Conservation (phyloP, 2,888 invertebrate species). For the Tetropium fuscum region DNA sequence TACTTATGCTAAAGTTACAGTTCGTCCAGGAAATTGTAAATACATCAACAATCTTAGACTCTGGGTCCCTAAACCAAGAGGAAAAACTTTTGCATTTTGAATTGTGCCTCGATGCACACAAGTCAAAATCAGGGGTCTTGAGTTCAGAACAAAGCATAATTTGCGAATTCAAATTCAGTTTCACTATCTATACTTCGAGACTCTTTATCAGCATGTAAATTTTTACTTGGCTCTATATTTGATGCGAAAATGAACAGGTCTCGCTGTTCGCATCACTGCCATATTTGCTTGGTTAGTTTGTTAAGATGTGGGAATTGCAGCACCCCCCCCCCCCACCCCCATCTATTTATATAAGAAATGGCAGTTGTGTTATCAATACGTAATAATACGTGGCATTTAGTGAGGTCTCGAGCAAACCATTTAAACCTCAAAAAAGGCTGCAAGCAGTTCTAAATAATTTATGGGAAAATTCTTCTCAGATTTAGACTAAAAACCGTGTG, state of each 20-base stretch:
- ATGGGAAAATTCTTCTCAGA: not conserved
- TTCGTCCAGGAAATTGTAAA: too few relatives aligned
- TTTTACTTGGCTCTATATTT: too few relatives aligned
- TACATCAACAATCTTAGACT: constrained; percentile 5
- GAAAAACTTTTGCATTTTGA: not conserved
- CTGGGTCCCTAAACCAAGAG: not conserved
- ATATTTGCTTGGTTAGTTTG: constrained; percentile 2
- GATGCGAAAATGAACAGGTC: not conserved
- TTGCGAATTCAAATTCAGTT: not conserved
- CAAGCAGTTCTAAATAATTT: not conserved
- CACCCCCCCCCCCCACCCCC: too few relatives aligned
- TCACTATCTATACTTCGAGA: not conserved
- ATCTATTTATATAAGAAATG: constrained; percentile 10
- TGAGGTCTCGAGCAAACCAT: not conserved
- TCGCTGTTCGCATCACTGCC: constrained; percentile 1
- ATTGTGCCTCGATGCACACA: not conserved
- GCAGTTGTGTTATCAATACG: constrained; percentile 7
- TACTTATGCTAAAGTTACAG: too few relatives aligned
- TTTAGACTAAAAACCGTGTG: not conserved
- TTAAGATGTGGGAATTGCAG: not conserved
- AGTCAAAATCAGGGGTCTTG: not conserved
- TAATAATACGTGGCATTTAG: constrained; percentile 2
- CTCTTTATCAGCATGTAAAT: too few relatives aligned
- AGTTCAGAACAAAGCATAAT: not conserved
- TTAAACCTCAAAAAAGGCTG: not conserved